A percentile compares a stretch with the other conserved stretches of the same genome.
Evolutionary conservation across 1,140 invertebrate species (phyloP).

Genomic region (Tetramorium alpestre): DNA sequence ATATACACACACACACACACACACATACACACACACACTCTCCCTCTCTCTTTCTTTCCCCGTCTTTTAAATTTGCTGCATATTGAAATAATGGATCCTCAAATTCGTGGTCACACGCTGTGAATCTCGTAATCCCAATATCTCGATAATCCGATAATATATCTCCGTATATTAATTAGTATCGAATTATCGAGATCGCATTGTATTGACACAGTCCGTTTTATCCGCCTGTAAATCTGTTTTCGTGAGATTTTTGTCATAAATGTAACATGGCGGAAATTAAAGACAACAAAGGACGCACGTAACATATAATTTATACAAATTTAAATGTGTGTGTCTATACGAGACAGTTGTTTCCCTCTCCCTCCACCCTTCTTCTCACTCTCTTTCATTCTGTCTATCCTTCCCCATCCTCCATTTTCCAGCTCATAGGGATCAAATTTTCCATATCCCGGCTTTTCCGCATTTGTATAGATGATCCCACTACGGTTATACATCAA

Average conservation of each 20-base stretch:
- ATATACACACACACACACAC: neutral
- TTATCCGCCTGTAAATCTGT: constrained; percentile 7
- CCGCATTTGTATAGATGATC: constrained; percentile 23
- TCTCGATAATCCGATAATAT: constrained; percentile 45
- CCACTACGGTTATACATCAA: constrained; percentile 23
- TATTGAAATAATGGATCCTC: constrained; percentile 29
- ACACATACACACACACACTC: neutral
- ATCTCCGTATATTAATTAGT: constrained; percentile 39
- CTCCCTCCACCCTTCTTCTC: neutral
- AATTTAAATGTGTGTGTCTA: neutral
- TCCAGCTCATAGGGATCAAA: constrained; percentile 16
- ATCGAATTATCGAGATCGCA: constrained; percentile 41
- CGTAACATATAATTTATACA: constrained; percentile 2
- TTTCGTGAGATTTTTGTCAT: constrained; percentile 23
- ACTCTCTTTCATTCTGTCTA: neutral
- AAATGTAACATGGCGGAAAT: constrained; percentile 24
- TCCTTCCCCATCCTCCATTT: neutral
- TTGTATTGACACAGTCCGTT: constrained; percentile 22
- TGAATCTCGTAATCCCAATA: constrained; percentile 36
- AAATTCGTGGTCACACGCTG: constrained; percentile 18
- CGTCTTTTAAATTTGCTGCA: neutral
- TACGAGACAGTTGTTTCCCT: neutral
- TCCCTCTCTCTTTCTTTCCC: neutral
- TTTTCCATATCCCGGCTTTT: constrained; percentile 24
- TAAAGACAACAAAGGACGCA: neutral